Conservation (phyloP, 2,888 invertebrate species). For the Megalurothrips usitatus region DNA sequence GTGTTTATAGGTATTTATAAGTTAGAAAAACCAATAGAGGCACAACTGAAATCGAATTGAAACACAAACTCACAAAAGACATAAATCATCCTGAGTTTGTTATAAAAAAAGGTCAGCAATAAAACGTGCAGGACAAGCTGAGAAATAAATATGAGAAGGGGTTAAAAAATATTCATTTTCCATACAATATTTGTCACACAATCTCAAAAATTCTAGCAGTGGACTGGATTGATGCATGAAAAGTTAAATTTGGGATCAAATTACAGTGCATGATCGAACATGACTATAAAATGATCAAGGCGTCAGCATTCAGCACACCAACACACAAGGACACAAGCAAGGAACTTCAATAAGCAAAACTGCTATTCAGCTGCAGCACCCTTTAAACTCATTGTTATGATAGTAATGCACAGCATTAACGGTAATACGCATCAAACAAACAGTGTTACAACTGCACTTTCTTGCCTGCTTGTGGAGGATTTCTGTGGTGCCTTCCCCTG, state of each 20-base stretch:
- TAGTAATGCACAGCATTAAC: slow-evolving; percentile 26
- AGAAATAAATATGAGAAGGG: no score
- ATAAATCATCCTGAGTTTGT: not conserved
- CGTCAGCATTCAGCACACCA: no score
- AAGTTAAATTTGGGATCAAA: no score
- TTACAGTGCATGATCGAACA: no score
- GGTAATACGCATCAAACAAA: slow-evolving; percentile 29
- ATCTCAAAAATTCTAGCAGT: not conserved
- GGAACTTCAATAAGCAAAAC: not conserved
- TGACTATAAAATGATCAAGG: no score
- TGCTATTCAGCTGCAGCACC: not conserved
- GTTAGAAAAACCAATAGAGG: not conserved
- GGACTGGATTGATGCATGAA: not conserved
- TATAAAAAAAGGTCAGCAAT: not conserved
- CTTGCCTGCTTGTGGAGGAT: slow-evolving; percentile 52
- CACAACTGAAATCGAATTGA: not conserved
- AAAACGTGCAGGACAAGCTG: not conserved
- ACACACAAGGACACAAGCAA: not conserved
- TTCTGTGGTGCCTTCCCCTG: slow-evolving; percentile 40
- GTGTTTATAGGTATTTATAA: not conserved
- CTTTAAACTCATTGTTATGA: slow-evolving; percentile 27
- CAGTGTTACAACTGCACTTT: slow-evolving; percentile 39
- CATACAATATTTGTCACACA: not conserved
- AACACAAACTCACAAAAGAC: not conserved
- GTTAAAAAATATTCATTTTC: not conserved